Evolutionary conservation across 2,113 vertebrate species (phyloP), one percentile per base, ranked within the genome.

Genomic region (Ameiurus melas): DNA sequence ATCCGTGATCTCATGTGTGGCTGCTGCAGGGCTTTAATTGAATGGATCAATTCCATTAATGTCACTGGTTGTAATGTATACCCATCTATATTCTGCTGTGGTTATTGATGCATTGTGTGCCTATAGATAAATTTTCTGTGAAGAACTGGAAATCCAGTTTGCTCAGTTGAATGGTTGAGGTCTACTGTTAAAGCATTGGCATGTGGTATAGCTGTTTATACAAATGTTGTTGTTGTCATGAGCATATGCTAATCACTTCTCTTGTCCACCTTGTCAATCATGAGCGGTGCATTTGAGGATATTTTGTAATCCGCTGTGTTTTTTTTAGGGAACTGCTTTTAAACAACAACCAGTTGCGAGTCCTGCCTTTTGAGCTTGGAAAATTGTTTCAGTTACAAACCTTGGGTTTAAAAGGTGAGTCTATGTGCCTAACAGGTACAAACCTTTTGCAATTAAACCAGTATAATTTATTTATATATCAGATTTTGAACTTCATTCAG

Each of bases 271-370:
- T 83, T 43, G 20, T 82, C 30, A 73, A 33, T 75, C 81, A 5
- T 60, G 14, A 57, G 16, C 13, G 14, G 60, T 75, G 55, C 58
- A 12, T 16, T 47, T 13, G 55, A 43, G n/a, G 6, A 25, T 64
- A 16, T 39, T 51, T 58, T 51, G 12, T 84, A 60, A 79, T 51
- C 33, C 22, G 5, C 27, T 58, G 4, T 90, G 60, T 66, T n/a
- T 91, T n/a, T 91, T 94, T 93, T 93, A 99, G 98, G 98, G 98
- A 99, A 97, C 97, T 99, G 96, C 98, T 97, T 97, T 99, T 99
- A 98, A 99, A 99, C 97, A 97, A 99, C 96, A 99, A 99, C 97
- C 98, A 97, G 97, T 98, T 99, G 97, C 98, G 98, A 96, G 97
- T 99, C 97, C 96, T 99, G 96, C 98, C 98, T 94, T 99, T 99